Base-by-base conservation (phyloP, 92 coral and sea anemone genomes). In the Scolanthus callimorphus region DNA sequence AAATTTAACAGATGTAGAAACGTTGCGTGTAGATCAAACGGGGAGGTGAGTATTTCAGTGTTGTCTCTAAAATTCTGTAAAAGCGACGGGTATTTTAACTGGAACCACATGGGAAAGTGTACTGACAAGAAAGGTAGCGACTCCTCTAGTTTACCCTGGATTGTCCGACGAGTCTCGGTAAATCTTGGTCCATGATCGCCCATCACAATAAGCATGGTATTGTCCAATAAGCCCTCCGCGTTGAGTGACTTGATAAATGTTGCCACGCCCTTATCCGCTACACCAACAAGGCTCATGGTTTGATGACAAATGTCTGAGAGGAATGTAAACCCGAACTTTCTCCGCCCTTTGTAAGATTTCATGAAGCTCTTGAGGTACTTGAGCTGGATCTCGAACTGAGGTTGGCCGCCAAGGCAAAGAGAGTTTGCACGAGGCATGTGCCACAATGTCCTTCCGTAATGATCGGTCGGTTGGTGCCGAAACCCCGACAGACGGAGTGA, bases 171-270 rank as follows among this genome's bases (percentile, higher is more conserved):
- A 11, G 71, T 71, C 15, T 37, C 82, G 3, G 66, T 81, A 51
- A 73, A 84, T 38, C 76, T 45, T 31, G 80, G 63, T 1, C 91
- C 91, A 28, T 84, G 91, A 22, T 84, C 91, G 17, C 67, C 65
- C 79, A 80, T 80, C 54, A 71, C 65, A 39, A 84, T 62, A 28
- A 84, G 72, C 60, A 84, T 67, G n/a, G 91, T 84, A n/a, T 84
- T 69, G 28, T 80, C 71, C 59, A 84, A 23, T 19, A 73, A 76
- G 3, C 63, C 73, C 15, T 84, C 80, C 9, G 67, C 47, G 22
- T 59, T 69, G 4, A 84, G 57, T 22, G 79, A 73, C 21, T 25
- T 44, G 15, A 84, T 54, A 23, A 73, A 73, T 4, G 49, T 55
- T 27, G 68, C 11, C 15, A 79, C 65, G 22, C 51, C 79, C 15